phyloP scores from a whole-genome alignment of 1,140 invertebrate species.

The Vanessa tameamea region DNA sequence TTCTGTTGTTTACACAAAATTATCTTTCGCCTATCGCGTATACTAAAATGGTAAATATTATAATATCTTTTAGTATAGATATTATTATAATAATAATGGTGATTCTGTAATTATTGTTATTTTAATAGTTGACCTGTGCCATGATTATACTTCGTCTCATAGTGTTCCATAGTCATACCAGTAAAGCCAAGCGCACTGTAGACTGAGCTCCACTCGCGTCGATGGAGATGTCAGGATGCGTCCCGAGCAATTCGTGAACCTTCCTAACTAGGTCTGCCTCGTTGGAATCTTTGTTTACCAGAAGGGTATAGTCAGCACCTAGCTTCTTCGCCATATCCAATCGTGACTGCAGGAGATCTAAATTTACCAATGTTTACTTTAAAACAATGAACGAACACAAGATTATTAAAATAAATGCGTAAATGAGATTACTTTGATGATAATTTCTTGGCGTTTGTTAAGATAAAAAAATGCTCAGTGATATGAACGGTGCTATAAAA shows the following conservation, averaged over 20 bases:
- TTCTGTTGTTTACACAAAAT: no score
- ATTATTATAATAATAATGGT: no score
- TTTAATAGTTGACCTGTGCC: no score
- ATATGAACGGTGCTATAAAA: no score
- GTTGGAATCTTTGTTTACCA: constrained; percentile 82
- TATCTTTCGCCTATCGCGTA: no score
- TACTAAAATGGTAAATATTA: no score
- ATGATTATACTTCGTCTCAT: neutral
- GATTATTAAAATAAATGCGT: neutral
- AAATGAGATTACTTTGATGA: no score
- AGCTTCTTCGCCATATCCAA: constrained; percentile 90
- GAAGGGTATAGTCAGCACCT: constrained; percentile 88
- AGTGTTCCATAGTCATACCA: constrained; percentile 80
- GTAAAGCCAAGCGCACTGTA: constrained; percentile 88
- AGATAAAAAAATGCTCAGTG: neutral
- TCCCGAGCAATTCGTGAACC: constrained; percentile 84
- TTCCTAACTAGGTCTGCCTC: constrained; percentile 83
- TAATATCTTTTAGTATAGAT: no score
- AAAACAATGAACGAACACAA: neutral
- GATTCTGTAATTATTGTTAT: no score
- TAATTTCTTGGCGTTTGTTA: neutral
- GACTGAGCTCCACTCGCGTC: constrained; percentile 93
- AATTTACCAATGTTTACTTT: constrained; percentile 16
- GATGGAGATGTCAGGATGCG: constrained; percentile 88
- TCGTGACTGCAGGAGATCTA: constrained; percentile 89